phyloP scores from a whole-genome alignment of 2,888 invertebrate genomes.

The Arctia plantaginis region DNA sequence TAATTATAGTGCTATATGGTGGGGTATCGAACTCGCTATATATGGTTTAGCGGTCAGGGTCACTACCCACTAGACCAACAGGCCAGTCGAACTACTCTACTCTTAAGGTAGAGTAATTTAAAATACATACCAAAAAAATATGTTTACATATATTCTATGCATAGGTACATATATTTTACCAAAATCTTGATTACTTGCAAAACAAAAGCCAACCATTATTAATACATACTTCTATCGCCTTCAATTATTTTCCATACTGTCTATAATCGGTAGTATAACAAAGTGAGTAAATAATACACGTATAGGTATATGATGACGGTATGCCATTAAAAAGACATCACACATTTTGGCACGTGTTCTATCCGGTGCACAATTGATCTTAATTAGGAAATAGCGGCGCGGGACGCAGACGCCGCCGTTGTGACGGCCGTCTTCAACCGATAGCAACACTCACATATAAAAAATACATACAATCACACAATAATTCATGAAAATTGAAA shows the following conservation, averaged over 20 bases:
- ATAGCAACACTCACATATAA: constrained; percentile 34
- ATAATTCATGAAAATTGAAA: constrained; percentile 10
- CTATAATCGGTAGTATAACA: not conserved
- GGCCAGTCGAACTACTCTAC: not conserved
- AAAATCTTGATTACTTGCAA: not conserved
- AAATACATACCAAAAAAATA: no score
- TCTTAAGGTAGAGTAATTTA: not conserved
- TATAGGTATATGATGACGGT: constrained; percentile 63
- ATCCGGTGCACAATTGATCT: constrained; percentile 84
- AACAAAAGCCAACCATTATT: not conserved
- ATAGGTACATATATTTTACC: not conserved
- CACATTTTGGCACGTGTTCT: constrained; percentile 85
- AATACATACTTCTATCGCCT: no score
- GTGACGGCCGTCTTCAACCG: constrained; percentile 56
- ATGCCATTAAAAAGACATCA: constrained; percentile 73
- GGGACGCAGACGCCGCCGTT: constrained; percentile 64
- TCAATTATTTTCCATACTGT: not conserved
- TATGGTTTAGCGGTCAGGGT: no score
- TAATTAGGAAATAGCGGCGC: constrained; percentile 85
- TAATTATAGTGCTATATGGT: no score
- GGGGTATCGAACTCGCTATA: not conserved
- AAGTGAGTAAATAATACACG: not conserved
- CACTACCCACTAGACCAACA: not conserved
- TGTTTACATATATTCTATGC: no score
- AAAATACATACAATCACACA: constrained; percentile 8